phyloP scores from a whole-genome alignment of 2,888 invertebrate species.

The Sabellastarte sp. region DNA sequence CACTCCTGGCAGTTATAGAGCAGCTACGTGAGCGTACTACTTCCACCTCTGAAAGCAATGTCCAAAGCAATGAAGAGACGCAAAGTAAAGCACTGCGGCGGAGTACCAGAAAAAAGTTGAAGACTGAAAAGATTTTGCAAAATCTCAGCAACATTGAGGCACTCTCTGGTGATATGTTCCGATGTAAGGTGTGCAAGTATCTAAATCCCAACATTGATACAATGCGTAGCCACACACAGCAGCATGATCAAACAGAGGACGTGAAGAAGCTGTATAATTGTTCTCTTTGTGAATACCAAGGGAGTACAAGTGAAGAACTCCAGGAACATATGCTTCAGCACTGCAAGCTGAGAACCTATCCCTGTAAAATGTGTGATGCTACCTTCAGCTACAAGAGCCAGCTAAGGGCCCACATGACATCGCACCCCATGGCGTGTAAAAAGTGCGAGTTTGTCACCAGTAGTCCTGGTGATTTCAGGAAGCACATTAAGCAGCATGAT shows the following conservation, averaged over 20 bases:
- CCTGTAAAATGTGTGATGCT: slow-evolving; percentile 50
- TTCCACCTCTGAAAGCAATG: slow-evolving; percentile 37
- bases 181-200: slow-evolving; percentile 56
- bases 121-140: slow-evolving; percentile 1
- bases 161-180: slow-evolving; percentile 31
- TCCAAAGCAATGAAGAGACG: slow-evolving; percentile 18
- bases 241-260: too few species aligned
- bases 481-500: slow-evolving; percentile 3
- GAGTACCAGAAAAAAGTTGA: slow-evolving; percentile 8
- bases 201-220: slow-evolving; percentile 38
- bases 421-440: slow-evolving; percentile 30
- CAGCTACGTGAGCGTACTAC: slow-evolving; percentile 47
- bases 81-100: slow-evolving; percentile 21
- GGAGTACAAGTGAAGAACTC: slow-evolving; percentile 44
- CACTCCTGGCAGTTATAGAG: slow-evolving; percentile 56
- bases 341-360: slow-evolving; percentile 52
- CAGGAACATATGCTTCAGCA: slow-evolving; percentile 57
- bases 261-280: slow-evolving; percentile 54
- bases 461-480: neutral
- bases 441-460: slow-evolving; percentile 9
- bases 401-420: slow-evolving; percentile 55
- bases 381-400: slow-evolving; percentile 56
- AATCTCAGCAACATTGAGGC: slow-evolving; percentile 20
- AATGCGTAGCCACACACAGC: slow-evolving; percentile 49
- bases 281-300: slow-evolving; percentile 50